Percentiles rank a stretch among this genome's conserved stretches.
These are phyloP conservation scores for Acrocephalus arundinaceus DNA, from an alignment of 2,113 vertebrate species.

Conservation along the genomic window DNA sequence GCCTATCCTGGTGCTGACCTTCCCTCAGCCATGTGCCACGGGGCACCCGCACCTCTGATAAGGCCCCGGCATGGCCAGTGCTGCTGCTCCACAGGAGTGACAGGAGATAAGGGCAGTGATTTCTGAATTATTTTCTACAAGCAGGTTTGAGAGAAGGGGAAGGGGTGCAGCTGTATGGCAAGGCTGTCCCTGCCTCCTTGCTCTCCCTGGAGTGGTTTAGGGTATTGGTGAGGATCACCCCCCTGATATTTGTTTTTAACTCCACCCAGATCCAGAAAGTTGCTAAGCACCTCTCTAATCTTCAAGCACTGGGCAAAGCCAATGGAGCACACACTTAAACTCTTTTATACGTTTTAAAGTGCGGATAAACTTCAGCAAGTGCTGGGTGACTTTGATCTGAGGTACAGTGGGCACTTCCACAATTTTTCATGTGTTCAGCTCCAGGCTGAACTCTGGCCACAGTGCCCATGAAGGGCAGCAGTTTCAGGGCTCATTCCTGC, in stretches of 20 bases:
- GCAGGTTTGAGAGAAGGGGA: background rate
- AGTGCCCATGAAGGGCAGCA: rapidly evolving
- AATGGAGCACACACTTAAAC: background rate
- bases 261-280: background rate
- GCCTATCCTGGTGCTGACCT: conserved; percentile 55
- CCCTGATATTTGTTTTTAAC: background rate
- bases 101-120: background rate
- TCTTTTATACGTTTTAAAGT: background rate
- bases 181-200: rapidly evolving
- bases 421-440: background rate
- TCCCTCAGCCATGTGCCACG: conserved; percentile 35
- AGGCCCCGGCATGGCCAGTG: rapidly evolving
- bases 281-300: background rate
- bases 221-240: rapidly evolving
- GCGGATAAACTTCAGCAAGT: background rate
- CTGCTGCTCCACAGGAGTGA: background rate
- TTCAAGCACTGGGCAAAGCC: background rate
- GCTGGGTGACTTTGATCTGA: rapidly evolving
- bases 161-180: background rate
- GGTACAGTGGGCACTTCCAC: background rate
- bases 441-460: background rate
- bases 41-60: background rate
- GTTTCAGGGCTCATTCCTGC: background rate
- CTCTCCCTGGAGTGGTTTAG: background rate
- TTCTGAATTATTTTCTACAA: background rate